A percentile compares a stretch with the other conserved stretches of the same genome.
Conservation (phyloP, 2,888 invertebrate genomes). For the Campoletis raptor region DNA sequence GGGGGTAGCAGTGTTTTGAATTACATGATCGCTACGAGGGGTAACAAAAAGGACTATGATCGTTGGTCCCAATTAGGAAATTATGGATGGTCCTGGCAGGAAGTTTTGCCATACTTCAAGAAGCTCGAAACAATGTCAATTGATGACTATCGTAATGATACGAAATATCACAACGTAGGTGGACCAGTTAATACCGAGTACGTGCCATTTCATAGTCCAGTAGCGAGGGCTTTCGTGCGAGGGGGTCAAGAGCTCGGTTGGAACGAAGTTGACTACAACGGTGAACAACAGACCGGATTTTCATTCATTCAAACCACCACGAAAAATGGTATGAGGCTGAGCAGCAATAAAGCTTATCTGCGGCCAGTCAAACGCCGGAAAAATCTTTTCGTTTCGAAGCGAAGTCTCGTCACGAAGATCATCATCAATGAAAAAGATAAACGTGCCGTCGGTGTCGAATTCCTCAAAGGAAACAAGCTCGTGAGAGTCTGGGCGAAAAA, state of each 20-base stretch:
- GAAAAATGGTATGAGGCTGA: slow-evolving; percentile 87
- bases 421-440: slow-evolving; percentile 88
- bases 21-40: slow-evolving; percentile 92
- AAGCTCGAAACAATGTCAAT: slow-evolving; percentile 91
- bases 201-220: slow-evolving; percentile 86
- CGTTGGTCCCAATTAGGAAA: slow-evolving; percentile 91
- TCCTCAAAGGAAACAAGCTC: slow-evolving; percentile 86
- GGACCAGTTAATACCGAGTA: slow-evolving; percentile 87
- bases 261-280: slow-evolving; percentile 89
- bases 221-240: slow-evolving; percentile 88
- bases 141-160: slow-evolving; percentile 79
- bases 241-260: slow-evolving; percentile 88
- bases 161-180: slow-evolving; percentile 85
- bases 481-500: slow-evolving; percentile 88
- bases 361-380: slow-evolving; percentile 86
- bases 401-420: slow-evolving; percentile 88
- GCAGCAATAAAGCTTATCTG: slow-evolving; percentile 88
- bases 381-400: slow-evolving; percentile 89
- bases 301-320: slow-evolving; percentile 89
- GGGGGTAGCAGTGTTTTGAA: slow-evolving; percentile 94
- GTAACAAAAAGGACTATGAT: slow-evolving; percentile 90
- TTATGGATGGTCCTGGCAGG: slow-evolving; percentile 90
- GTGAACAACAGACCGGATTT: slow-evolving; percentile 88
- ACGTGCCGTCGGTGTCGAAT: slow-evolving; percentile 89
- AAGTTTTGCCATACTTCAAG: slow-evolving; percentile 91